Evolutionary conservation across 2,113 vertebrate genomes (phyloP).

Genomic region (Chloropsis hardwickii): DNA sequence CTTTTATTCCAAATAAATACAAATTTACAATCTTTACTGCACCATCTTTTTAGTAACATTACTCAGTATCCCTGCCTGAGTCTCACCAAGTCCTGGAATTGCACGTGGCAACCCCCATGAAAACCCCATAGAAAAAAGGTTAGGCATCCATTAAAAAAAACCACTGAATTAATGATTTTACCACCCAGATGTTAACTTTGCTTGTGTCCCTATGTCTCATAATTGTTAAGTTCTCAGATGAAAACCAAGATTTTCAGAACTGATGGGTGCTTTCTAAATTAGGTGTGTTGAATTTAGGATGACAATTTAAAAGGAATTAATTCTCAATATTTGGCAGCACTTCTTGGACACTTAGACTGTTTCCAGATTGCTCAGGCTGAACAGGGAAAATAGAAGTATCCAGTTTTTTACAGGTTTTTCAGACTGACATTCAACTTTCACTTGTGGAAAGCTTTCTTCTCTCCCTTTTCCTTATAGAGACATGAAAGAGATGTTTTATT

Average conservation of each 20-base stretch:
- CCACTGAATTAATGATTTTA: not conserved
- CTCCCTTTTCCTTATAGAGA: not conserved
- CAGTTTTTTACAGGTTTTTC: not conserved
- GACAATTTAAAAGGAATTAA: not conserved
- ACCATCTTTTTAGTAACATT: not conserved
- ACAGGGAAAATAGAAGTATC: not conserved
- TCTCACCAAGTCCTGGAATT: not conserved
- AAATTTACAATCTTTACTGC: not conserved
- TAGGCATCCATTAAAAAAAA: not conserved
- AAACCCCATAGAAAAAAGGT: not conserved
- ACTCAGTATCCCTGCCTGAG: fast-evolving
- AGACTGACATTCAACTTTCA: not conserved
- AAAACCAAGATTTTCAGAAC: not conserved
- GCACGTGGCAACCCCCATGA: not conserved
- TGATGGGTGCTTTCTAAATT: not conserved
- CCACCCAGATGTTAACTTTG: not conserved
- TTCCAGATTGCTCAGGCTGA: not conserved
- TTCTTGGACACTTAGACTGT: not conserved
- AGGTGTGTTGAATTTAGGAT: not conserved
- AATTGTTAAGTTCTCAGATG: not conserved
- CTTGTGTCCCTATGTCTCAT: not conserved
- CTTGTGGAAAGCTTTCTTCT: not conserved
- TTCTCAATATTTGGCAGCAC: not conserved
- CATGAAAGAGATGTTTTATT: not conserved
- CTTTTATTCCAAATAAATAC: not conserved